A percentile compares a stretch with the other conserved stretches of the same genome.
Evolutionary conservation across 2,113 vertebrate genomes (phyloP).

Genomic region (Deroptyus accipitrinus): DNA sequence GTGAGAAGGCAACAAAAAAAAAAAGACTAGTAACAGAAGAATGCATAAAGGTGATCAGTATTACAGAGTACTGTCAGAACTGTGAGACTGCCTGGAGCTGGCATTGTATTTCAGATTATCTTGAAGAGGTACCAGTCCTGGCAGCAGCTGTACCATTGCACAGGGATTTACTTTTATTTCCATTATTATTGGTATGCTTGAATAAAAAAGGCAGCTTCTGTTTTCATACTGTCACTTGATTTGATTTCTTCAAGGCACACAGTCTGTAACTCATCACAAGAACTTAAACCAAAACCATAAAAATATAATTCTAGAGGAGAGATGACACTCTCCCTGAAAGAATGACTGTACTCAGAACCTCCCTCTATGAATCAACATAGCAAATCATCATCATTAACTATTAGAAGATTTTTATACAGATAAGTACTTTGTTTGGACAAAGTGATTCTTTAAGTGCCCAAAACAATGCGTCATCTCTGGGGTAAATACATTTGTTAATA

Average conservation of each 20-base stretch:
- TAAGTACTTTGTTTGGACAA: not conserved
- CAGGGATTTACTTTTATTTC: not conserved
- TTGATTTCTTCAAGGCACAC: not conserved
- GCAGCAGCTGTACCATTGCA: not conserved
- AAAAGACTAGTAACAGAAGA: not conserved
- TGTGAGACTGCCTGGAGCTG: not conserved
- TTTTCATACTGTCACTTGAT: not conserved
- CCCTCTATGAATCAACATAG: not conserved
- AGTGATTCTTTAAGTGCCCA: not conserved
- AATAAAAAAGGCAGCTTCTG: not conserved
- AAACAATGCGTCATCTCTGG: fast-evolving
- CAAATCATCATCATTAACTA: not conserved
- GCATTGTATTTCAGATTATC: not conserved
- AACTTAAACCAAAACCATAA: not conserved
- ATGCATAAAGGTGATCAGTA: not conserved
- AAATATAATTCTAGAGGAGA: not conserved
- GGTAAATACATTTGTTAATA: not conserved
- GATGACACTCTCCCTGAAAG: not conserved
- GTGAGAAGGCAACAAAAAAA: not conserved
- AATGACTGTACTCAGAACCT: not conserved
- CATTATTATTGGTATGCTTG: not conserved
- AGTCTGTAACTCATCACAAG: not conserved
- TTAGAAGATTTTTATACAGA: not conserved
- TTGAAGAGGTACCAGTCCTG: not conserved
- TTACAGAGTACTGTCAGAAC: not conserved